Percentiles rank a stretch among this genome's conserved stretches.
phyloP scores from a whole-genome alignment of 1,140 invertebrate genomes.

The Heliconius nattereri region DNA sequence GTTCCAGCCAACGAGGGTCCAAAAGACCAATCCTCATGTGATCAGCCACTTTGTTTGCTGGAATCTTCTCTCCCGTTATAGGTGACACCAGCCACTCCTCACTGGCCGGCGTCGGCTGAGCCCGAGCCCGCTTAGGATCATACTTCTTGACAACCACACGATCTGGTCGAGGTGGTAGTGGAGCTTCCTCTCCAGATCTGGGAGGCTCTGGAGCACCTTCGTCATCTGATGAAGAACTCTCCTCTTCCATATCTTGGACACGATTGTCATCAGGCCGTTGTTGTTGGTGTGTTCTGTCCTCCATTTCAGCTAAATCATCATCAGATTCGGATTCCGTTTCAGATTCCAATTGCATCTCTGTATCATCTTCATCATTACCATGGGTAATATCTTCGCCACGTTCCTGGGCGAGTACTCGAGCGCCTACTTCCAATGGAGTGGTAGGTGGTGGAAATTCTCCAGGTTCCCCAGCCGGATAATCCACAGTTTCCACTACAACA shows the following conservation, averaged over 20 bases:
- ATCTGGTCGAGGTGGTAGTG: slow-evolving; percentile 93
- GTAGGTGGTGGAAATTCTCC: slow-evolving; percentile 98
- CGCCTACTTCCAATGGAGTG: slow-evolving; percentile 97
- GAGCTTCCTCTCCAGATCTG: slow-evolving; percentile 83
- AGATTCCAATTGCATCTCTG: slow-evolving; percentile 86
- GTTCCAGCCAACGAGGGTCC: slow-evolving; percentile 99
- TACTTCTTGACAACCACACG: slow-evolving; percentile 99
- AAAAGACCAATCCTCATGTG: slow-evolving; percentile 98
- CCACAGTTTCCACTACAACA: slow-evolving; percentile 99
- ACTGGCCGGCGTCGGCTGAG: slow-evolving; percentile 82
- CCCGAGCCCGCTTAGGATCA: slow-evolving; percentile 92
- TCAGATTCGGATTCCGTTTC: slow-evolving; percentile 84
- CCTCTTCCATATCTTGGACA: slow-evolving; percentile 95
- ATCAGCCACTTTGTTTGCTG: slow-evolving; percentile 97
- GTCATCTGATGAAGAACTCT: slow-evolving; percentile 90
- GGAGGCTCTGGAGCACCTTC: slow-evolving; percentile 82
- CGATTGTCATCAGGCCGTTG: slow-evolving; percentile 73
- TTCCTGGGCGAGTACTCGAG: slow-evolving; percentile 93
- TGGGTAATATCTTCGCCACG: slow-evolving; percentile 74
- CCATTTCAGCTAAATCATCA: slow-evolving; percentile 86
- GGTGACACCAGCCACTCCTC: slow-evolving; percentile 98
- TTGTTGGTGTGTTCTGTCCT: slow-evolving; percentile 83
- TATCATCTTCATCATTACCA: slow-evolving; percentile 82
- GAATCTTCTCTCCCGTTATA: slow-evolving; percentile 98
- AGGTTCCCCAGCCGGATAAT: slow-evolving; percentile 98